Conservation (phyloP, 2,888 invertebrate species). For the Cephus runcator region DNA sequence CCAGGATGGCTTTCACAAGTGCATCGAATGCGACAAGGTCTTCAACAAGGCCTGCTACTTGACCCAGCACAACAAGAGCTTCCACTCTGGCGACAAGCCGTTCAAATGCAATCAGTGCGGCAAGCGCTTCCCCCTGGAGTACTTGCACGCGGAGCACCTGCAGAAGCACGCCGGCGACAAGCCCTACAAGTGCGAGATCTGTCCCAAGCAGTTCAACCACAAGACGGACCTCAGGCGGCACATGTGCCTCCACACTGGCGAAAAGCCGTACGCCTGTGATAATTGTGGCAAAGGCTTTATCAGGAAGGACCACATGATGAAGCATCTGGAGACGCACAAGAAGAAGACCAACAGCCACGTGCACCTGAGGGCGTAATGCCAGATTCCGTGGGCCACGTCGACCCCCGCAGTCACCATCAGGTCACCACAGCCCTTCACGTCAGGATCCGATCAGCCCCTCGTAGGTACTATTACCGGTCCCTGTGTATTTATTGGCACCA, state of each 20-base stretch:
- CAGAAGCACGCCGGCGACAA: constrained; percentile 85
- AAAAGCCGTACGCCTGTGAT: constrained; percentile 84
- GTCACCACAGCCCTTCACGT: not conserved
- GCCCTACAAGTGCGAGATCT: constrained; percentile 85
- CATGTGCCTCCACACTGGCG: constrained; percentile 87
- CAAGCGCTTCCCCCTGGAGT: constrained; percentile 81
- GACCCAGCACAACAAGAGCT: constrained; percentile 91
- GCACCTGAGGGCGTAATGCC: constrained; percentile 50
- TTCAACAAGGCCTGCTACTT: constrained; percentile 90
- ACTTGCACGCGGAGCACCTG: constrained; percentile 78
- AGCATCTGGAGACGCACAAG: constrained; percentile 84
- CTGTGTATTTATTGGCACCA: constrained; percentile 17
- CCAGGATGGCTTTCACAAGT: constrained; percentile 70
- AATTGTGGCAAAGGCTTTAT: constrained; percentile 89
- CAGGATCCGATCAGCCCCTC: not conserved
- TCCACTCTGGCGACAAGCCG: constrained; percentile 87
- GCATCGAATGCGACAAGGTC: constrained; percentile 84
- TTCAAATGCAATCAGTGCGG: constrained; percentile 88
- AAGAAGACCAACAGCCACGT: constrained; percentile 68
- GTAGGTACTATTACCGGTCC: not conserved
- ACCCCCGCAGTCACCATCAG: not conserved
- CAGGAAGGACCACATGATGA: constrained; percentile 91
- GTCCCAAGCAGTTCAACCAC: constrained; percentile 91
- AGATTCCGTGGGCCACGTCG: not conserved
- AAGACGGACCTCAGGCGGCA: constrained; percentile 90